Evolutionary conservation across 2,888 invertebrate species (phyloP).

Genomic region (Amphipoea oculea): DNA sequence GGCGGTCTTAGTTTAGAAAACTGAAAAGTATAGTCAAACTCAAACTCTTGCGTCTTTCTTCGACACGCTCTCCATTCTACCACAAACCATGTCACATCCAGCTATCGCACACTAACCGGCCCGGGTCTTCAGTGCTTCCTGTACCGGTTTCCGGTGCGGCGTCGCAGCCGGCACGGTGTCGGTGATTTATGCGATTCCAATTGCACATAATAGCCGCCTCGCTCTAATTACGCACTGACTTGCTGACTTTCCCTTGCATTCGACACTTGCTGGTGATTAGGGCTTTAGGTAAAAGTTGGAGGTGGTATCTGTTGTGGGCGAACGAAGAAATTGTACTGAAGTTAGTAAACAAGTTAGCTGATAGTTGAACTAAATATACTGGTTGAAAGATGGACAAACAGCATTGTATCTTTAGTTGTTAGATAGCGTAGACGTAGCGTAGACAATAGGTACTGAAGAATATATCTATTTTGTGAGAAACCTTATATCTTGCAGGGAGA

Average conservation of each 20-base stretch:
- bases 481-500: too few relatives aligned
- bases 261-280: slow-evolving; percentile 32
- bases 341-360: background rate
- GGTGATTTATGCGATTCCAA: slow-evolving; percentile 88
- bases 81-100: slow-evolving; percentile 67
- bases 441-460: background rate
- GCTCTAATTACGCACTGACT: slow-evolving; percentile 73
- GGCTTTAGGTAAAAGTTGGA: background rate
- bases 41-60: background rate
- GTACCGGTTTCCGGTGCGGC: slow-evolving; percentile 83
- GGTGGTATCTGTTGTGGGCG: background rate
- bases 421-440: background rate
- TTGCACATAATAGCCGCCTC: slow-evolving; percentile 83
- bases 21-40: background rate
- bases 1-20: background rate
- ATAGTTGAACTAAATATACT: background rate
- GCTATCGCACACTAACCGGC: slow-evolving; percentile 55
- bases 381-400: background rate
- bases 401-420: too few relatives aligned
- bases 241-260: slow-evolving; percentile 60
- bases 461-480: background rate
- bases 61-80: background rate
- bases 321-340: background rate
- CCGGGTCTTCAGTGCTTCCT: slow-evolving; percentile 85
- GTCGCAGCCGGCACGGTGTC: slow-evolving; percentile 78